Percentiles rank a stretch among this genome's conserved stretches.
These are phyloP conservation scores for Ceratina calcarata DNA, from an alignment of 1,140 invertebrate species.

Conservation along the genomic window DNA sequence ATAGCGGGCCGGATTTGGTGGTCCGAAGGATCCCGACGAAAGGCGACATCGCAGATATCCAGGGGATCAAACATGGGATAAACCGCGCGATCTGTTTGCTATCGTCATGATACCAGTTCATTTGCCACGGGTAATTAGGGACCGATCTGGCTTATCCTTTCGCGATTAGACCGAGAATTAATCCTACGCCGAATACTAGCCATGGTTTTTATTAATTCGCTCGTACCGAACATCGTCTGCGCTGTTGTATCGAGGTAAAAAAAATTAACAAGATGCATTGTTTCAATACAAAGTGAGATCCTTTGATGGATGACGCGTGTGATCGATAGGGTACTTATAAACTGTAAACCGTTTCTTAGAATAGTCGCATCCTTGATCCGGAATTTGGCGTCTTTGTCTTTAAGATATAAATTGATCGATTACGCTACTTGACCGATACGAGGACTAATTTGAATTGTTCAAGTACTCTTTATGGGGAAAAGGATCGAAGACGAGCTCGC, in stretches of 20 bases:
- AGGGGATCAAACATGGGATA: no score
- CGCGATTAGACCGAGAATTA: neutral
- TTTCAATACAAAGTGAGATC: neutral
- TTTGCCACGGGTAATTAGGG: slow-evolving; percentile 24
- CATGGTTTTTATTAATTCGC: neutral
- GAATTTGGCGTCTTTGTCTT: no score
- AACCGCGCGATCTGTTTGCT: neutral
- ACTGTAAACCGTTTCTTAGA: no score
- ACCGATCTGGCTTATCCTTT: neutral
- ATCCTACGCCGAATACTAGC: neutral
- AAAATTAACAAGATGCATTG: no score
- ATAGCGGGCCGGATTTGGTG: no score
- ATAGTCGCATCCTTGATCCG: no score
- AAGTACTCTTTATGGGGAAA: neutral
- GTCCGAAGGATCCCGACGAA: no score
- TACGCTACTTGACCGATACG: no score
- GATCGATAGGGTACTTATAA: no score
- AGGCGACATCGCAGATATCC: neutral
- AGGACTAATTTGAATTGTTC: no score
- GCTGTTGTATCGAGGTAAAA: neutral
- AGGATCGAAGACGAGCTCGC: neutral
- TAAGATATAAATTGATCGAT: no score
- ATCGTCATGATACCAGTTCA: neutral
- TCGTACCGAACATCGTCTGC: neutral
- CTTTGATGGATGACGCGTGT: neutral